Evolutionary conservation across 2,888 invertebrate genomes (phyloP).

Genomic region (Aricia artaxerxes): DNA sequence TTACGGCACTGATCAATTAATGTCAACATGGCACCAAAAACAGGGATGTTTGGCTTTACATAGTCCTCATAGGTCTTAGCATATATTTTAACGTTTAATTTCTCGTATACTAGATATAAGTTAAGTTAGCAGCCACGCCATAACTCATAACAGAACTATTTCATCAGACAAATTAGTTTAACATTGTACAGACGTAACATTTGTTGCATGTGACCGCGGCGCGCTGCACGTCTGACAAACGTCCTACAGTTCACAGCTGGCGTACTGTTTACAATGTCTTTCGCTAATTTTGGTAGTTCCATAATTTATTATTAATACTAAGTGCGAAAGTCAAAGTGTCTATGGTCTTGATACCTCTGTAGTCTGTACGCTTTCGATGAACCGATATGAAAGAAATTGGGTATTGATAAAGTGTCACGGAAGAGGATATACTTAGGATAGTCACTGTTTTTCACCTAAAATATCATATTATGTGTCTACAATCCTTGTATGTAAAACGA

Average conservation of each 20-base stretch:
- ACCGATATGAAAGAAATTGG: too few relatives aligned
- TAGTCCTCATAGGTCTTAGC: neutral
- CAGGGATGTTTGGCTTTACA: too few relatives aligned
- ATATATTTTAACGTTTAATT: neutral
- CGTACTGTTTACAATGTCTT: neutral
- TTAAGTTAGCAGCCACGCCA: neutral
- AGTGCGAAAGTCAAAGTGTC: too few relatives aligned
- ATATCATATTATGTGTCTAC: too few relatives aligned
- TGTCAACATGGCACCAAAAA: too few relatives aligned
- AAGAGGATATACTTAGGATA: too few relatives aligned
- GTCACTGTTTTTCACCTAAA: too few relatives aligned
- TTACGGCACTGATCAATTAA: too few relatives aligned
- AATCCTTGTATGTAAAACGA: too few relatives aligned
- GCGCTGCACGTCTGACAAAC: neutral
- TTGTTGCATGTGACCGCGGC: neutral
- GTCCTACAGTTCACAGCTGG: neutral
- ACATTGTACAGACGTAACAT: neutral
- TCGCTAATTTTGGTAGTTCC: neutral
- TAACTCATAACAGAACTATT: neutral
- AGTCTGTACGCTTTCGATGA: too few relatives aligned
- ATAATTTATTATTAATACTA: neutral
- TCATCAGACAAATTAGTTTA: neutral
- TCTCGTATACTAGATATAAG: neutral
- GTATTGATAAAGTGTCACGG: too few relatives aligned
- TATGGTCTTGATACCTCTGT: too few relatives aligned